Conservation (phyloP, 2,888 invertebrate species). For the Vannuccia rotundouncinata region DNA sequence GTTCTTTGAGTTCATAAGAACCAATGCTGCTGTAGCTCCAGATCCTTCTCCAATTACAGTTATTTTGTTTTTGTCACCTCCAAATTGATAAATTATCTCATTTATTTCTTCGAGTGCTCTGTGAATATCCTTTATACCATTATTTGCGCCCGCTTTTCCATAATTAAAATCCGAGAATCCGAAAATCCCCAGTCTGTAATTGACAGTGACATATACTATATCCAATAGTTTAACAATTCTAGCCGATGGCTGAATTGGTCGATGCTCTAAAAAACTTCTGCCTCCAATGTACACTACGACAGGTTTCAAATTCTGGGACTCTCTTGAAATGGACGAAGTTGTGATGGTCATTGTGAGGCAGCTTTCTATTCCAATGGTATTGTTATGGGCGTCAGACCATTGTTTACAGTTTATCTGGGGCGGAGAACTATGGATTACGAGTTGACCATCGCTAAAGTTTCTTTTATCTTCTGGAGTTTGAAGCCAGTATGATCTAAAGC, state of each 20-base stretch:
- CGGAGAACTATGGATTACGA: background rate
- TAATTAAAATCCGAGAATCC: conserved; percentile 31
- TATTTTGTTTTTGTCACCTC: conserved; percentile 7
- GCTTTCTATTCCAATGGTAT: background rate
- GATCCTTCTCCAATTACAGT: conserved; percentile 17
- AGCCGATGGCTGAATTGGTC: conserved; percentile 4
- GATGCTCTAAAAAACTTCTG: conserved; percentile 6
- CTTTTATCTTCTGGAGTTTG: background rate
- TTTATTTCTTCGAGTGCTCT: conserved; percentile 17
- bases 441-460: background rate
- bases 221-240: background rate
- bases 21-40: conserved; percentile 27
- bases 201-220: conserved; percentile 15
- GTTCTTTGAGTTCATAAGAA: background rate
- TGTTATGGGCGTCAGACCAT: background rate
- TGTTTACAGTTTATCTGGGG: background rate
- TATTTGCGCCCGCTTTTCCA: conserved; percentile 7
- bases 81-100: conserved; percentile 4
- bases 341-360: background rate
- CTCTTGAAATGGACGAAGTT: background rate
- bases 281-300: conserved; percentile 27
- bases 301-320: background rate
- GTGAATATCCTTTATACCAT: conserved; percentile 21
- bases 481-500: background rate
- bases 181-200: conserved; percentile 29